These are phyloP conservation scores for Gallinago solitaria DNA, from an alignment of 2,797 vertebrate genomes.

Conservation along the genomic window DNA sequence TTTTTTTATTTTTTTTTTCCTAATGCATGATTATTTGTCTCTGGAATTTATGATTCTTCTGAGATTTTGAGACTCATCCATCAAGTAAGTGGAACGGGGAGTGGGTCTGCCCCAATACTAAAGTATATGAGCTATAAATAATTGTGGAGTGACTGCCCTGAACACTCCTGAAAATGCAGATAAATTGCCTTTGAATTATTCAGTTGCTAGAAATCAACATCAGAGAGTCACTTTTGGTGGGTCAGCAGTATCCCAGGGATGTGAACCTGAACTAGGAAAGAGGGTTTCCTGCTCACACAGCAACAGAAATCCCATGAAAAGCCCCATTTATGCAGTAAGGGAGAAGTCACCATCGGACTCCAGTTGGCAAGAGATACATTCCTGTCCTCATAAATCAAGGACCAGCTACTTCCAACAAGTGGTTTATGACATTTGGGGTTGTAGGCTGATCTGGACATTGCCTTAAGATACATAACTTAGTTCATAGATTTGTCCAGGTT, in stretches of 20 bases:
- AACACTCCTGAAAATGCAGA: slow-evolving; percentile 25
- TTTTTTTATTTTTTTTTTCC: background rate
- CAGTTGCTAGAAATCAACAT: background rate
- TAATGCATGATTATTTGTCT: slow-evolving; percentile 27
- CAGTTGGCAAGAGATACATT: background rate
- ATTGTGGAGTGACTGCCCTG: background rate
- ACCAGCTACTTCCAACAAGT: background rate
- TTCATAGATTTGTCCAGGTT: background rate
- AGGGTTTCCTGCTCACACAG: background rate
- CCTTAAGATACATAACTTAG: background rate
- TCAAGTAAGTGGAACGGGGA: background rate
- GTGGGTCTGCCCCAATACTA: background rate
- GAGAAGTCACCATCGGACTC: background rate
- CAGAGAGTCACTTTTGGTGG: background rate
- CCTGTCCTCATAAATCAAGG: background rate
- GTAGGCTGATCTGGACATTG: background rate
- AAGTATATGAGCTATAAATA: background rate
- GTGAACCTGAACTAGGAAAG: background rate
- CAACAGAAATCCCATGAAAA: background rate
- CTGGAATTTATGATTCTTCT: slow-evolving; percentile 25
- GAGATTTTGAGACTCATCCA: slow-evolving; percentile 36
- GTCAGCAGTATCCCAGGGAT: background rate
- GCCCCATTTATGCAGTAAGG: background rate
- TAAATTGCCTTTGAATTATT: slow-evolving; percentile 31
- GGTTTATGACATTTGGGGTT: background rate